These are phyloP conservation scores for Spicauda simplicius DNA, from an alignment of 2,888 invertebrate species.

Conservation along the genomic window DNA sequence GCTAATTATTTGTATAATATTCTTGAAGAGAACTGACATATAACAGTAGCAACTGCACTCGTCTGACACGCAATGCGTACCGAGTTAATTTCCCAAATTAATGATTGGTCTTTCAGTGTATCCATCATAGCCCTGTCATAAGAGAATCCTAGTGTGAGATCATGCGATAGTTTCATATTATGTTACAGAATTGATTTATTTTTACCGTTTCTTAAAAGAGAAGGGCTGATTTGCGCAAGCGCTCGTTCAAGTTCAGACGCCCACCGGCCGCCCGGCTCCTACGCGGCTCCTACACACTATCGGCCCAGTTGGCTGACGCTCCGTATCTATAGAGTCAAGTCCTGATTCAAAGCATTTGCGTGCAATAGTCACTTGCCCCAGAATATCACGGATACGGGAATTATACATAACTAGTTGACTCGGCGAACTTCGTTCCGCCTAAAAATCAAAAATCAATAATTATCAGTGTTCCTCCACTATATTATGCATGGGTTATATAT, in stretches of 20 bases:
- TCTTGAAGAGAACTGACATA: no score
- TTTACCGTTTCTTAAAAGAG: conserved; percentile 52
- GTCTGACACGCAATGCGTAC: no score
- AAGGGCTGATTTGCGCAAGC: conserved; percentile 69
- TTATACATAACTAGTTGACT: no score
- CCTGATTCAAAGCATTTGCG: neutral
- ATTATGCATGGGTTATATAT: no score
- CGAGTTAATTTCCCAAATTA: no score
- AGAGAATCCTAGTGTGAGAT: neutral
- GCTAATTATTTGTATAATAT: no score
- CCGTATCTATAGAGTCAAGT: neutral
- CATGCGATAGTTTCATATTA: neutral
- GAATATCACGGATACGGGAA: no score
- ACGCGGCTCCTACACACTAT: conserved; percentile 63
- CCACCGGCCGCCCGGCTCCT: conserved; percentile 59
- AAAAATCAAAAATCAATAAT: no score
- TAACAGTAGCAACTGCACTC: no score
- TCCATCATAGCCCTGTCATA: neutral
- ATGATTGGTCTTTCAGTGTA: neutral
- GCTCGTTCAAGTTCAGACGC: conserved; percentile 71
- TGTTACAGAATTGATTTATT: neutral
- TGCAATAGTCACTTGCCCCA: neutral
- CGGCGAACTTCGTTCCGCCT: no score
- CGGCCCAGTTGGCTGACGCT: conserved; percentile 22
- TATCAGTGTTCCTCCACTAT: no score